Evolutionary conservation across 2,113 vertebrate species (phyloP).

Genomic region (Platichthys stellatus): DNA sequence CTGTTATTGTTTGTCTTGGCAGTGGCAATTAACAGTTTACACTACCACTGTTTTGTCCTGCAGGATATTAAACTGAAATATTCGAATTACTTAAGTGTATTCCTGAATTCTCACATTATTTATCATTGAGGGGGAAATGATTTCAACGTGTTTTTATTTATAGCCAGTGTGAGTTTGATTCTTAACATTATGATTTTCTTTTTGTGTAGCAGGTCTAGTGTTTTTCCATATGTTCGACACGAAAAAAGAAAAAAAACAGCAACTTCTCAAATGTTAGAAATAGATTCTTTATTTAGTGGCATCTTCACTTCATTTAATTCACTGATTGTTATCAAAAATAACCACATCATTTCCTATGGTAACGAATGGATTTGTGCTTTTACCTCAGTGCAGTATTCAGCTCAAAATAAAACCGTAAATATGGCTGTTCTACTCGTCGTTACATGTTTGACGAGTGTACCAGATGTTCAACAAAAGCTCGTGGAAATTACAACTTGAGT

Average conservation of each 20-base stretch:
- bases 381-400: background rate
- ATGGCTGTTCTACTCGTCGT: background rate
- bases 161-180: background rate
- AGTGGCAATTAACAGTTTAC: background rate
- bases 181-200: background rate
- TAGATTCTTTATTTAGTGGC: constrained; percentile 13
- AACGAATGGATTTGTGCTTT: background rate
- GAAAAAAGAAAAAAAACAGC: constrained; percentile 11
- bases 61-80: background rate
- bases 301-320: background rate
- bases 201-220: background rate
- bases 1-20: background rate
- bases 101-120: too few relatives aligned
- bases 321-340: background rate
- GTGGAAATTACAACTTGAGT: constrained; percentile 25
- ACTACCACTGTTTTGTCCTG: background rate
- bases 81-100: background rate
- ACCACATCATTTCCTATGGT: background rate
- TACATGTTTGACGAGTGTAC: background rate
- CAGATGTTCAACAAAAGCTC: background rate
- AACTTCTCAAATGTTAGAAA: background rate
- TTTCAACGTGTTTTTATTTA: constrained; percentile 2
- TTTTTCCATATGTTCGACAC: background rate
- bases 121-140: background rate
- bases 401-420: background rate